Percentiles rank a stretch among this genome's conserved stretches.
Conservation (phyloP, 2,797 vertebrate genomes). For the Phoeniculus purpureus region DNA sequence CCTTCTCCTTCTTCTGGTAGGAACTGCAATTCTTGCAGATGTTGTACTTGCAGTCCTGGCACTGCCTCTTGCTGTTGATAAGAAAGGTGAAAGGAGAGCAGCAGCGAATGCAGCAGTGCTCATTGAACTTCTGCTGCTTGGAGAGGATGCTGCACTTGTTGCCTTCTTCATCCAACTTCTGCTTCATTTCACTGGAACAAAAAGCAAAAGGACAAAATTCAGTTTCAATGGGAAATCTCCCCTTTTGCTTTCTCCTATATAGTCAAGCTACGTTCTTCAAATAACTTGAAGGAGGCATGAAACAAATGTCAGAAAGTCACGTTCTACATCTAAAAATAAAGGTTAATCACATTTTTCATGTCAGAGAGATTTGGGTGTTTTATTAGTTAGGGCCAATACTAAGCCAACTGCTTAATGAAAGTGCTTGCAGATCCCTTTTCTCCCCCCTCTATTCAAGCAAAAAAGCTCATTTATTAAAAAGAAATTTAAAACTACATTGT, state of each 20-base stretch:
- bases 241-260: not conserved
- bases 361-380: not conserved
- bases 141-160: slow-evolving; percentile 93
- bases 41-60: slow-evolving; percentile 93
- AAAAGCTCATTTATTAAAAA: not conserved
- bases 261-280: not conserved
- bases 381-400: not conserved
- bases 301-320: not conserved
- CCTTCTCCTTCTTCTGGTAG: slow-evolving; percentile 88
- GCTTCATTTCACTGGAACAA: slow-evolving; percentile 89
- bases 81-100: slow-evolving; percentile 95
- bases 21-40: slow-evolving; percentile 94
- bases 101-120: slow-evolving; percentile 97
- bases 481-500: not conserved
- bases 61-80: slow-evolving; percentile 90
- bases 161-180: slow-evolving; percentile 93
- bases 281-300: not conserved
- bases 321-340: not conserved
- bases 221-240: not conserved
- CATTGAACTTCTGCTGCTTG: slow-evolving; percentile 92
- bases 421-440: not conserved
- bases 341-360: not conserved
- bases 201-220: not conserved
- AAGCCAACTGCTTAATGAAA: not conserved
- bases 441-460: not conserved